Percentiles rank a stretch among this genome's conserved stretches.
Evolutionary conservation across 2,888 invertebrate genomes (phyloP).

Genomic region (Apeira syringaria): DNA sequence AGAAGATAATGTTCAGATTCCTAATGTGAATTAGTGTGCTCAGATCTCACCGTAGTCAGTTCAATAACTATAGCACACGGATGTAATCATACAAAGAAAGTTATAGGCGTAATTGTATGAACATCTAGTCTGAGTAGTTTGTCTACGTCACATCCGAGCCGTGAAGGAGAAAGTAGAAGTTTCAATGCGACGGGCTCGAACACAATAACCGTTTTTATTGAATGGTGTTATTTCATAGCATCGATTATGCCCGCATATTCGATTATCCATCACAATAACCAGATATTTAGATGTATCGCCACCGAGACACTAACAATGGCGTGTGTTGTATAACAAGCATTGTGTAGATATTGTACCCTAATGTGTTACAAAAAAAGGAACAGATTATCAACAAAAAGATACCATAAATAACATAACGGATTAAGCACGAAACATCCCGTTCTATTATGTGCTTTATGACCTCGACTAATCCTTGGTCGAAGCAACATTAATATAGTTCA

Average conservation of each 20-base stretch:
- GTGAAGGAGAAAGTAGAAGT: conserved; percentile 11
- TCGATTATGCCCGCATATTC: conserved; percentile 72
- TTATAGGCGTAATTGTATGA: neutral
- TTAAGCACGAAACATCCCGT: conserved; percentile 53
- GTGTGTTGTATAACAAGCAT: conserved; percentile 65
- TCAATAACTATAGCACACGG: neutral
- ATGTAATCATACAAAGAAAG: neutral
- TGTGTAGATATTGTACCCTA: conserved; percentile 45
- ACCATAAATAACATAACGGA: conserved; percentile 63
- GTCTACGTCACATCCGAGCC: neutral
- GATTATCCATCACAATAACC: conserved; percentile 63
- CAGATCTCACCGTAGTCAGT: too few species aligned
- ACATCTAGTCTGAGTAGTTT: neutral
- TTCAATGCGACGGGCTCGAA: conserved; percentile 16
- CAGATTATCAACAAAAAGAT: conserved; percentile 56
- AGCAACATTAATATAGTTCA: conserved; percentile 40
- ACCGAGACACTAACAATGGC: conserved; percentile 57
- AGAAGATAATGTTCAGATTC: too few species aligned
- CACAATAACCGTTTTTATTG: conserved; percentile 29
- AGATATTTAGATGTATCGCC: conserved; percentile 52
- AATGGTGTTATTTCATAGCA: conserved; percentile 46
- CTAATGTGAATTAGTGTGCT: too few species aligned
- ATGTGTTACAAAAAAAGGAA: conserved; percentile 50
- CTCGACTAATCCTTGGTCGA: conserved; percentile 43
- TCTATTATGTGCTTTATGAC: conserved; percentile 47